Base-by-base conservation (phyloP, 2,113 vertebrate genomes). In the Channa argus region DNA sequence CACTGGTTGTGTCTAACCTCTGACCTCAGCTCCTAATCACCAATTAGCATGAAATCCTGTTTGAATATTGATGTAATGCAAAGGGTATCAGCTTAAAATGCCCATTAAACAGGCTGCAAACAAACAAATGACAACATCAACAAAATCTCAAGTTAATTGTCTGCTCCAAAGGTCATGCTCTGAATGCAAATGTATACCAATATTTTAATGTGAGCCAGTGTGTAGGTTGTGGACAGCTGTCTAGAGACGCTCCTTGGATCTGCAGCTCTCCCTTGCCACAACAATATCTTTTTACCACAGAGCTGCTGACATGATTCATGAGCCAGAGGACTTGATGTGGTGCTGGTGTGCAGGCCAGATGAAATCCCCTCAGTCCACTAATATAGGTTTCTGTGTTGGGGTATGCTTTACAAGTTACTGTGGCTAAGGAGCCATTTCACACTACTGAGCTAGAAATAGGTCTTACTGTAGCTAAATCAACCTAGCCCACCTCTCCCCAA, bases 351-450 rank as follows among this genome's bases (percentile, higher is more conserved):
- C 65, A 6, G 81, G 80, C 79, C 86, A 86, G 79, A 88, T 86
- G 66, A 89, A 90, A 88, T 88, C 87, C 82, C 87, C 76, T 59
- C 80, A 79, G 84, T 82, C 70, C 75, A 71, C 77, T 89, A 82
- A 91, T 90, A 68, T 84, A 83, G 86, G 88, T 90, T 86, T 91
- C 77, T 87, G 80, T 90, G 84, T 72, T 76, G 78, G 69, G 63
- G n/a, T 85, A 56, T 80, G 83, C 79, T 68, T 80, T 84, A 80
- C 83, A 79, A 77, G 83, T 79, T 77, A 79, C 79, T 83, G 84
- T 82, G 76, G 84, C 89, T 73, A 80, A 90, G 88, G 80, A 87
- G 69, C 69, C 79, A 85, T 90, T 91, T 89, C 85, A 90, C 85
- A 86, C 76, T 59, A 79, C 80, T 45, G 75, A 70, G 72, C 74